These are phyloP conservation scores for Montifringilla adamsi DNA, from an alignment of 2,113 vertebrate species.

Conservation along the genomic window DNA sequence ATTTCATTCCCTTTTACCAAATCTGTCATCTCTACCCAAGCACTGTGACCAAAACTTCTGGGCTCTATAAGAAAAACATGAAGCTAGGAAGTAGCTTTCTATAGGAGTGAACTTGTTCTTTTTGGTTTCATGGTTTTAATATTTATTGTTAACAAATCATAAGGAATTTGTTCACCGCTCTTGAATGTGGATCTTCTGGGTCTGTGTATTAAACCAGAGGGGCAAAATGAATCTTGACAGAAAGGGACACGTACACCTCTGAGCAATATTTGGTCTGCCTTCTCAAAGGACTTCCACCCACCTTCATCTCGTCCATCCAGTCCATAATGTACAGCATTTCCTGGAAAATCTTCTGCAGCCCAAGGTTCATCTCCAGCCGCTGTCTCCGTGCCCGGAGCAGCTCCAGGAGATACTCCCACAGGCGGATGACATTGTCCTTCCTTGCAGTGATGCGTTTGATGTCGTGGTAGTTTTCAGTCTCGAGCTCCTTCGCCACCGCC, in stretches of 20 bases:
- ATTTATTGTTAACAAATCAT: not conserved
- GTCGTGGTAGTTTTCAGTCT: conserved; percentile 91
- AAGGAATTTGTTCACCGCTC: not conserved
- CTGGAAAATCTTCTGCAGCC: conserved; percentile 94
- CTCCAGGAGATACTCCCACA: conserved; percentile 96
- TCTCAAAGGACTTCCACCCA: conserved; percentile 12
- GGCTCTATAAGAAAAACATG: not conserved
- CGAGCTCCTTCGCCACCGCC: conserved; percentile 87
- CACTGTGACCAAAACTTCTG: not conserved
- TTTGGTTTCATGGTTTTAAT: not conserved
- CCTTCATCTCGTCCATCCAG: conserved; percentile 99
- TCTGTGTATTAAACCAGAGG: not conserved
- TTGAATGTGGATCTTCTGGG: not conserved
- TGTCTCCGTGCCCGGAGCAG: conserved; percentile 87
- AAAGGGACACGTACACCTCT: not conserved
- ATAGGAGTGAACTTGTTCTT: not conserved
- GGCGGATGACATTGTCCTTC: conserved; percentile 92
- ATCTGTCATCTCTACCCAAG: not conserved
- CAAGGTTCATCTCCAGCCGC: conserved; percentile 92
- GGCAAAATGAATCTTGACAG: not conserved
- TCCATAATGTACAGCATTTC: conserved; percentile 99
- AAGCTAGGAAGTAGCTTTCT: not conserved
- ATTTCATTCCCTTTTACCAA: not conserved
- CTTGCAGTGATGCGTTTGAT: conserved; percentile 89
- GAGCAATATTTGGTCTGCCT: not conserved